Evolutionary conservation across 2,113 vertebrate genomes (phyloP).

Genomic region (Dendropsophus ebraccatus): DNA sequence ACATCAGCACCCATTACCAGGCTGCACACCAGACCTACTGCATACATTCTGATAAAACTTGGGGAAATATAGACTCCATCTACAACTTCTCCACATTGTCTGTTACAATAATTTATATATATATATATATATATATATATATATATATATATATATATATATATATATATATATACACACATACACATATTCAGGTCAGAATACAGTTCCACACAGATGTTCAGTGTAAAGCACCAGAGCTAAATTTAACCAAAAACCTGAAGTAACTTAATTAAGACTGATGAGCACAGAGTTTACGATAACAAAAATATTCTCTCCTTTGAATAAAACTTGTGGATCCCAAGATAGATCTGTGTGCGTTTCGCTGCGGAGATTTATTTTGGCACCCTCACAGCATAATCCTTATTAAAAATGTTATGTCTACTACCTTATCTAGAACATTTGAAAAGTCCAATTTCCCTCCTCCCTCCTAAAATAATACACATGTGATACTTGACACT

Average conservation of each 20-base stretch:
- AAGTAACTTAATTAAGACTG: neutral
- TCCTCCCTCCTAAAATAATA: slow-evolving; percentile 46
- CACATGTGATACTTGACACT: slow-evolving; percentile 25
- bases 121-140: too few species aligned
- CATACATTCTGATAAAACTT: too few species aligned
- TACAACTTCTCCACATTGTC: too few species aligned
- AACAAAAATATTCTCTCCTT: neutral
- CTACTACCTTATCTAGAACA: slow-evolving; percentile 56
- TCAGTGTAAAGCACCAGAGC: neutral
- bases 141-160: too few species aligned
- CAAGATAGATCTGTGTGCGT: neutral
- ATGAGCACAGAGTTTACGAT: neutral
- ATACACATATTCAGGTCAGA: too few species aligned
- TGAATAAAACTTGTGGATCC: neutral
- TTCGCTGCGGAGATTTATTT: slow-evolving; percentile 51
- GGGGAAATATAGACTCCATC: too few species aligned
- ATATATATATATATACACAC: too few species aligned
- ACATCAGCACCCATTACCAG: too few species aligned
- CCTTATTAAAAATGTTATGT: slow-evolving; percentile 60
- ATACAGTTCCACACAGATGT: neutral
- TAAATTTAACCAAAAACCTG: neutral
- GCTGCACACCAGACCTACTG: too few species aligned
- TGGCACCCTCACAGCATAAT: slow-evolving; percentile 56
- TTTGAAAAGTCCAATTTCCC: slow-evolving; percentile 50
- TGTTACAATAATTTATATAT: too few species aligned